A percentile compares a stretch with the other conserved stretches of the same genome.
These are phyloP conservation scores for Pampusana beccarii DNA, from an alignment of 2,113 vertebrate species.

Conservation along the genomic window DNA sequence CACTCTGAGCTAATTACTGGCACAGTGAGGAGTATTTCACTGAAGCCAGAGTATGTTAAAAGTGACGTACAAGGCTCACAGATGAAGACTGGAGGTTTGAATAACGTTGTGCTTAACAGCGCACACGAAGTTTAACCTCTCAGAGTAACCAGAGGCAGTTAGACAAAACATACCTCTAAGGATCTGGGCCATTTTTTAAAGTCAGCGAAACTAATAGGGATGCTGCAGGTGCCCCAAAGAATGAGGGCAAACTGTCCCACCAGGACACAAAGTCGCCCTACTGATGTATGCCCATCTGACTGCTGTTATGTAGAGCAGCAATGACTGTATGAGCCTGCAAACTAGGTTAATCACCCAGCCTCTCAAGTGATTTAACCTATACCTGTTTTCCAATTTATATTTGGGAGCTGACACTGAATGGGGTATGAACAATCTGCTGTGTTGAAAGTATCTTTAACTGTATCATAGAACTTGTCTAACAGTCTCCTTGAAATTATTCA, in stretches of 20 bases:
- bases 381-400: constrained; percentile 19
- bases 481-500: constrained; percentile 1
- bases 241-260: constrained; percentile 4
- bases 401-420: constrained; percentile 33
- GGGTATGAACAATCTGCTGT: background rate
- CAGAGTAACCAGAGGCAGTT: background rate
- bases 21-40: background rate
- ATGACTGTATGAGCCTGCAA: background rate
- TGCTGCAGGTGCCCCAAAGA: background rate
- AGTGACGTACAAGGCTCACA: background rate
- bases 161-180: background rate
- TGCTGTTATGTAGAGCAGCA: background rate
- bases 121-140: background rate
- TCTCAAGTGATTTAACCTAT: constrained; percentile 16
- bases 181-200: background rate
- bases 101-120: background rate
- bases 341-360: constrained; percentile 30
- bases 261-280: background rate
- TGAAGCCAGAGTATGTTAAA: background rate
- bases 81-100: background rate
- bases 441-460: background rate
- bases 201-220: background rate
- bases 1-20: background rate
- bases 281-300: background rate
- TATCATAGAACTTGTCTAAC: constrained; percentile 1